Percentiles rank a stretch among this genome's conserved stretches.
phyloP scores from a whole-genome alignment of 2,888 invertebrate species.

The Caenorhabditis macrosperma region DNA sequence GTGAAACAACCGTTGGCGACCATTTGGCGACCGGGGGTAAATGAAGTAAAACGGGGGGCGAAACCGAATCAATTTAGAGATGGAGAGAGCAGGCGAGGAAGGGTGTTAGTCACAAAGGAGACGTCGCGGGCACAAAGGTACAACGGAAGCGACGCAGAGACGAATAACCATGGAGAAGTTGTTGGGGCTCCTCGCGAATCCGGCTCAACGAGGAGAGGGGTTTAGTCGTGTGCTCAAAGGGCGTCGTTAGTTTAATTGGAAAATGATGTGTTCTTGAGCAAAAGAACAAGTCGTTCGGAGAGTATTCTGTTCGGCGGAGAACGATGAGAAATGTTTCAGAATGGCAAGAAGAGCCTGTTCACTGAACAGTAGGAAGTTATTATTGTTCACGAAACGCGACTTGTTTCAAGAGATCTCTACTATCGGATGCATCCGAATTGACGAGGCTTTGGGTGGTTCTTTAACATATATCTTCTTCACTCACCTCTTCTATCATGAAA shows the following conservation, averaged over 20 bases:
- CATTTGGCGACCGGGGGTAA: conserved; percentile 16
- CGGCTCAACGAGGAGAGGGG: conserved; percentile 8
- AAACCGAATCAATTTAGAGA: conserved; percentile 37
- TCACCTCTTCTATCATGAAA: conserved; percentile 60
- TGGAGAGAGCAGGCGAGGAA: conserved; percentile 19
- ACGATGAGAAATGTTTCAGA: no score
- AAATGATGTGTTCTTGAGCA: background rate
- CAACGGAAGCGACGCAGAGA: conserved; percentile 23
- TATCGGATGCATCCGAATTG: no score
- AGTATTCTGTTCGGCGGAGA: background rate
- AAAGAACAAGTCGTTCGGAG: background rate
- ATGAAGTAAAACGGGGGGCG: background rate
- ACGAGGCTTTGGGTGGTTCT: no score
- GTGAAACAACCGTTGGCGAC: conserved; percentile 59
- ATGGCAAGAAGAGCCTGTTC: no score
- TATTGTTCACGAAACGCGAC: no score
- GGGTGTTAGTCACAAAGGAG: conserved; percentile 36
- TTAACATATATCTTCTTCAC: conserved; percentile 1
- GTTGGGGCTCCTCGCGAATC: conserved; percentile 10
- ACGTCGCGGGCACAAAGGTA: conserved; percentile 33
- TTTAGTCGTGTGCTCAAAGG: background rate
- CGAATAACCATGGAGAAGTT: conserved; percentile 28
- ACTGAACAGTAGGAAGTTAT: no score
- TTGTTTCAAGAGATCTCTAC: no score
- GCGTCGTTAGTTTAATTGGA: conserved; percentile 17